These are phyloP conservation scores for Horisme vitalbata DNA, from an alignment of 2,888 invertebrate genomes.

Conservation along the genomic window DNA sequence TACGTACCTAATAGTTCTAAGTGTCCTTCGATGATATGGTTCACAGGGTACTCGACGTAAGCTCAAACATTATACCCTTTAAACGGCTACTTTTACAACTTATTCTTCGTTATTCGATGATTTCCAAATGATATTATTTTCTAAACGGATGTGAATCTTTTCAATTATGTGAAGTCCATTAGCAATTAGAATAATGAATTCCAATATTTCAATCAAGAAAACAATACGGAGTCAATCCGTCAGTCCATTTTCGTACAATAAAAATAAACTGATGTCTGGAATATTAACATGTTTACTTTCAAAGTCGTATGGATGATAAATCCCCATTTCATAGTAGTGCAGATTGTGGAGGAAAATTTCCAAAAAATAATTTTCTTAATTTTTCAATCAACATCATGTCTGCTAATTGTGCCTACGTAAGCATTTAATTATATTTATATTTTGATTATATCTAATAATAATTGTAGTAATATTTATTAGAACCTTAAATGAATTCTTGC, in stretches of 20 bases:
- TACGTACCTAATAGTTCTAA: too few species aligned
- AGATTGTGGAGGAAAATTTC: background rate
- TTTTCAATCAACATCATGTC: too few species aligned
- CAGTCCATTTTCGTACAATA: slow-evolving; percentile 65
- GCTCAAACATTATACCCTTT: too few species aligned
- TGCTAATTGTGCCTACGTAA: too few species aligned
- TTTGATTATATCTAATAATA: too few species aligned
- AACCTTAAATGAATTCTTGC: too few species aligned
- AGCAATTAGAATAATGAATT: slow-evolving; percentile 15
- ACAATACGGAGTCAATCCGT: slow-evolving; percentile 64
- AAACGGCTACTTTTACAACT: too few species aligned
- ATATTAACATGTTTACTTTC: slow-evolving; percentile 68
- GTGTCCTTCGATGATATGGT: too few species aligned
- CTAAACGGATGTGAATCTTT: background rate
- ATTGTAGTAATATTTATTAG: too few species aligned
- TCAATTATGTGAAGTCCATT: slow-evolving; percentile 5
- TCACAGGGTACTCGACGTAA: too few species aligned
- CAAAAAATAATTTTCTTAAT: background rate
- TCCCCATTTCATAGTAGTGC: slow-evolving; percentile 35
- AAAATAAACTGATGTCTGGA: slow-evolving; percentile 65
- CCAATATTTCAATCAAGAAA: slow-evolving; percentile 58
- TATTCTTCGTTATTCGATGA: slow-evolving; percentile 1
- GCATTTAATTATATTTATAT: too few species aligned
- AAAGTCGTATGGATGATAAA: slow-evolving; percentile 45
- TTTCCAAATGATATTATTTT: background rate